Conservation (phyloP, 1,140 invertebrate genomes). For the Zophobas morio region DNA sequence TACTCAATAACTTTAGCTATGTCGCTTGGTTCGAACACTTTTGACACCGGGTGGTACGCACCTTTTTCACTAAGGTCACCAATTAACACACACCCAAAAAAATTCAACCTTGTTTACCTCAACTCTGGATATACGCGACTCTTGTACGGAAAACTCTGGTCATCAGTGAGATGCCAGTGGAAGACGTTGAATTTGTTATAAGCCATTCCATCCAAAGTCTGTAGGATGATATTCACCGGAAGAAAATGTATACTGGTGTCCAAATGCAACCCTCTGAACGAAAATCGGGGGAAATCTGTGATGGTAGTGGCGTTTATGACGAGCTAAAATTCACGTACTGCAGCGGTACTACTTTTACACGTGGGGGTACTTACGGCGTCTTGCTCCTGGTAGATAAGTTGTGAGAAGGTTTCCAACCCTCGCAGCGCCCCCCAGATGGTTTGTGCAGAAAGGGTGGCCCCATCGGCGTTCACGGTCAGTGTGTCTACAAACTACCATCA, state of each 20-base stretch:
- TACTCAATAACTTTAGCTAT: constrained; percentile 81
- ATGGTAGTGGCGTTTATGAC: constrained; percentile 73
- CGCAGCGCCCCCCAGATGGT: no score
- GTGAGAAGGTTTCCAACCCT: constrained; percentile 86
- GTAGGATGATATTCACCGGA: constrained; percentile 74
- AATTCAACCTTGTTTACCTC: constrained; percentile 69
- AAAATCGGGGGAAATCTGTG: constrained; percentile 80
- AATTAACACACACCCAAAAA: not conserved
- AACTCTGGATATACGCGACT: constrained; percentile 82
- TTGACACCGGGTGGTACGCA: constrained; percentile 77
- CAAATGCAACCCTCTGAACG: constrained; percentile 84
- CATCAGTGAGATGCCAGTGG: constrained; percentile 96
- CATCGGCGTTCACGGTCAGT: no score
- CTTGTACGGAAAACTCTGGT: constrained; percentile 91
- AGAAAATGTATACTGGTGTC: constrained; percentile 90
- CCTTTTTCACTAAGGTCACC: constrained; percentile 79
- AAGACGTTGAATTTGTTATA: constrained; percentile 94
- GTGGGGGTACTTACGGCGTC: constrained; percentile 67
- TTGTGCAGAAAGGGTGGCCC: no score
- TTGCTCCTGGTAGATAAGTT: constrained; percentile 73
- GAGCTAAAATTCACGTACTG: constrained; percentile 66
- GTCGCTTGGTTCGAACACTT: constrained; percentile 80
- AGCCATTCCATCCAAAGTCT: constrained; percentile 86
- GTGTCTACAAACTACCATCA: no score
- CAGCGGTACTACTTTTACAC: not conserved